Evolutionary conservation across 2,797 vertebrate genomes (phyloP).

Genomic region (Leptodactylus fallax): DNA sequence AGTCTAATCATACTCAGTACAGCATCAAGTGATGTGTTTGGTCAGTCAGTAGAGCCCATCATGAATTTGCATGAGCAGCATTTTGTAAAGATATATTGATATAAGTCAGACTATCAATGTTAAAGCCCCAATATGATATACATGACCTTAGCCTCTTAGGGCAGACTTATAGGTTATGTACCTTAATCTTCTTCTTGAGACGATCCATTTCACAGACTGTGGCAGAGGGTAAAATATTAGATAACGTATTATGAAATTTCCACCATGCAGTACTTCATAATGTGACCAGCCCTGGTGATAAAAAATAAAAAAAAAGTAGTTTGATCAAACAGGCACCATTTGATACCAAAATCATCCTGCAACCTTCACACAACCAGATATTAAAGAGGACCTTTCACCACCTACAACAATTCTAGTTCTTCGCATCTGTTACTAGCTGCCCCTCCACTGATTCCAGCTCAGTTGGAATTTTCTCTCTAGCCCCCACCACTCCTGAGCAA

Average conservation of each 20-base stretch:
- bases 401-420: too few relatives aligned
- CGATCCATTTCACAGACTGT: slow-evolving; percentile 11
- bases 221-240: neutral
- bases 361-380: neutral
- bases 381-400: too few relatives aligned
- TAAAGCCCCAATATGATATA: neutral
- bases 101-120: neutral
- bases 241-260: neutral
- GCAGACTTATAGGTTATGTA: neutral
- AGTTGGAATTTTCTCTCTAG: too few relatives aligned
- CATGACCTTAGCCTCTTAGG: neutral
- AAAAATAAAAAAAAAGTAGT: neutral
- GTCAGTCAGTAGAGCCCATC: too few relatives aligned
- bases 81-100: too few relatives aligned
- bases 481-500: too few relatives aligned
- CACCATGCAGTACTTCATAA: neutral
- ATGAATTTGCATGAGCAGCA: too few relatives aligned
- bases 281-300: neutral
- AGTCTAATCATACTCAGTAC: too few relatives aligned
- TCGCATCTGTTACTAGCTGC: too few relatives aligned
- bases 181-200: slow-evolving; percentile 19
- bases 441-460: too few relatives aligned
- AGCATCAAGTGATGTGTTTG: too few relatives aligned
- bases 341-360: neutral
- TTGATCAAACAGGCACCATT: neutral